Evolutionary conservation across 2,888 invertebrate genomes (phyloP).

Genomic region (Latheticus oryzae): DNA sequence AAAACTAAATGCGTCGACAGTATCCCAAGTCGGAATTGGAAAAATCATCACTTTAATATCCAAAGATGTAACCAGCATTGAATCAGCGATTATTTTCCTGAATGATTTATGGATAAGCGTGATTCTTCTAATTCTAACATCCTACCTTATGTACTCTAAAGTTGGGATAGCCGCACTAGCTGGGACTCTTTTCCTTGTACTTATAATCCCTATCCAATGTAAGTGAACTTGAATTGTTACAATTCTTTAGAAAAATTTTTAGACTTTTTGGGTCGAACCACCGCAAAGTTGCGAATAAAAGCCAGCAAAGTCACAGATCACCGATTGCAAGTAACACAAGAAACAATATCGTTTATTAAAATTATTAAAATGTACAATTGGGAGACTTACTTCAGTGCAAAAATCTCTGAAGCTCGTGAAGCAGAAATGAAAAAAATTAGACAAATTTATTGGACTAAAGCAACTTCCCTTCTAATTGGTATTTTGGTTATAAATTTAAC

Average conservation of each 20-base stretch:
- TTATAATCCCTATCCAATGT: conserved; percentile 60
- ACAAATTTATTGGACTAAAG: conserved; percentile 60
- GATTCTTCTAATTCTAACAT: conserved; percentile 77
- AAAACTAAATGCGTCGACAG: conserved; percentile 65
- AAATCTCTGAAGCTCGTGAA: conserved; percentile 63
- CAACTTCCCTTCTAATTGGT: conserved; percentile 56
- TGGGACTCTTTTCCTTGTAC: conserved; percentile 68
- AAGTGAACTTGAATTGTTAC: conserved; percentile 22
- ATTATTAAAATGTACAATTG: conserved; percentile 56
- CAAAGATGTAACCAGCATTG: conserved; percentile 93
- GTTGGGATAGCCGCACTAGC: conserved; percentile 68
- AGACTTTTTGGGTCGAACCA: no score
- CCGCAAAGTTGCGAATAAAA: conserved; percentile 38
- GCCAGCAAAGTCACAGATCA: conserved; percentile 51
- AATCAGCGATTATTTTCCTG: conserved; percentile 85
- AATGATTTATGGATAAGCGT: conserved; percentile 80
- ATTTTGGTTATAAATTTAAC: conserved; percentile 51
- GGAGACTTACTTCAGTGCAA: conserved; percentile 52
- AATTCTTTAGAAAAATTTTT: conserved; percentile 1
- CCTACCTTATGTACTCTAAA: conserved; percentile 79
- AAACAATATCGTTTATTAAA: conserved; percentile 52
- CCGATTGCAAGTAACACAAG: conserved; percentile 51
- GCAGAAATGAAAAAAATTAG: conserved; percentile 74
- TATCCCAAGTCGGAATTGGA: conserved; percentile 78
- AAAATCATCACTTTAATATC: conserved; percentile 88